Evolutionary conservation across 2,797 vertebrate species (phyloP), one percentile per base, ranked within the genome.

Genomic region (Danio choprae): DNA sequence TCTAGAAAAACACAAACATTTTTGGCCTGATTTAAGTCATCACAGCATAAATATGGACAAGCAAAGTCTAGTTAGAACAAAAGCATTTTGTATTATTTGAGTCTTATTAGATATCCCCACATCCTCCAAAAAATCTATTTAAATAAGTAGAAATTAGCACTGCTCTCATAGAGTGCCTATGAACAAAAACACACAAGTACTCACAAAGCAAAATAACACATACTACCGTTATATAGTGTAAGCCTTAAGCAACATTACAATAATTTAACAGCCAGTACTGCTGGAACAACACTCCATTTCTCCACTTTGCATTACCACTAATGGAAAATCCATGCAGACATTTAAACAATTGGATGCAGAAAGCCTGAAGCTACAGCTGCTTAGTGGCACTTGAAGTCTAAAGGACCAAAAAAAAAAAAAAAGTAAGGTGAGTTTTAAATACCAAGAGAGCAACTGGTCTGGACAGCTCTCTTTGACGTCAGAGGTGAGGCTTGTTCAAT

Each of bases 241-340:
- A 64, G 63, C 64, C 60, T 67, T 20, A 68, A 16, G 59, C 55
- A 74, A 68, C 43, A 36, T 40, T 29, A n/a, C n/a, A 53, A 29
- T 65, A 62, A 82, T 77, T 48, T 73, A 74, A 43, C 44, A 53
- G 8, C 62, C 38, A 56, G 43, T 58, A 44, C 70, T 51, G 18
- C 40, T n/a, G 10, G 7, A 64, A n/a, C 7, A 38, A 20, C 43
- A 18, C 36, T 20, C 9, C 22, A 12, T 56, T 77, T 72, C 67
- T 65, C 41, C 16, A 58, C 50, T 16, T 43, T 74, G 60, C 75
- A 78, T 73, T 74, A 68, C 7, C 74, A 82, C 65, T 77, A 72
- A 72, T 63, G 48, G 43, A 53, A 64, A 65, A 84, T 50, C 40
- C 48, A 72, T 55, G 46, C 50, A 44, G 63, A 78, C 70, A 79